Conservation (phyloP, 2,797 vertebrate species). For the Lepilemur septentrionalis region DNA sequence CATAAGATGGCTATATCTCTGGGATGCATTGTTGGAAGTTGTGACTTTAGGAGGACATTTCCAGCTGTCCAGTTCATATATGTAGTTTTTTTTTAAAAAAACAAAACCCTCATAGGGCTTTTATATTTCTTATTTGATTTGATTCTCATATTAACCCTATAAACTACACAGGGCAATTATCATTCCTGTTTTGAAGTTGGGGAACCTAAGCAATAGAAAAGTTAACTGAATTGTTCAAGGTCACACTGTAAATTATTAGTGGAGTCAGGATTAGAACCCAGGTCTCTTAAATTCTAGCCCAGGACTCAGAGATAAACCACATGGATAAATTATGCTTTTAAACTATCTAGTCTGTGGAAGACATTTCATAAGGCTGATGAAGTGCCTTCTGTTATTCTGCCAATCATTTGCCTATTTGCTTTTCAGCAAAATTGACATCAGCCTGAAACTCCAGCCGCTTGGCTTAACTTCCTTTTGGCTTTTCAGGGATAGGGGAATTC, state of each 20-base stretch:
- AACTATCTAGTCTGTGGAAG: neutral
- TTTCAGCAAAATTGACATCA: conserved; percentile 7
- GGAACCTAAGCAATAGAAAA: neutral
- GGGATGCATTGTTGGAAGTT: neutral
- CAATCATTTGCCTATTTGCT: conserved; percentile 32
- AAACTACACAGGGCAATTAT: neutral
- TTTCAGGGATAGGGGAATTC: neutral
- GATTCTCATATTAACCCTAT: neutral
- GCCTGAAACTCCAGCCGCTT: neutral
- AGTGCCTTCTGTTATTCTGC: conserved; percentile 14
- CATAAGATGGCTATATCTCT: neutral
- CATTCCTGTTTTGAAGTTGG: neutral
- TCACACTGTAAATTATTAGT: neutral
- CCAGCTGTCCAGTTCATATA: neutral
- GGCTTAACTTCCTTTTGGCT: conserved; percentile 34
- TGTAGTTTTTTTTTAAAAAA: neutral
- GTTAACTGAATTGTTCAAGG: neutral
- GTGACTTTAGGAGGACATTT: neutral
- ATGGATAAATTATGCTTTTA: neutral
- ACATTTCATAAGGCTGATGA: neutral
- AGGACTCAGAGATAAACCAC: neutral
- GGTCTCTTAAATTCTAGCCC: neutral
- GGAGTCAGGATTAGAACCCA: neutral
- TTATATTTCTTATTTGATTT: conserved; percentile 31
- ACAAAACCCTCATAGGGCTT: neutral